These are phyloP conservation scores for Prionchulus punctatus DNA, from an alignment of 2,888 invertebrate species.

Conservation along the genomic window DNA sequence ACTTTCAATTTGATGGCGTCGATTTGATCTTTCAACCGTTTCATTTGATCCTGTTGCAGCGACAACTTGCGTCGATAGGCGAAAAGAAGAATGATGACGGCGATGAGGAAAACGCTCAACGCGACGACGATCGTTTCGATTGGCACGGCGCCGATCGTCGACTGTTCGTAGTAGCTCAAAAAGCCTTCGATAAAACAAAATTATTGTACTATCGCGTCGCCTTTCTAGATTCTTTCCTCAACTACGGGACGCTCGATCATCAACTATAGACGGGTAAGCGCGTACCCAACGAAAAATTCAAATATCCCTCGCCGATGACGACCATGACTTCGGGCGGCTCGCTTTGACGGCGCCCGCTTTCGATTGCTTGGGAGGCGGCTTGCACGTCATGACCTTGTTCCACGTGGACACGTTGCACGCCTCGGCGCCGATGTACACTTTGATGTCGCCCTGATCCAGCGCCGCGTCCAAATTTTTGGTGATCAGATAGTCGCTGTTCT, in stretches of 20 bases:
- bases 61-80: slow-evolving; percentile 85
- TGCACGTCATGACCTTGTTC: slow-evolving; percentile 82
- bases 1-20: slow-evolving; percentile 31
- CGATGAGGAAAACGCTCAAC: slow-evolving; percentile 17
- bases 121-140: slow-evolving; percentile 20
- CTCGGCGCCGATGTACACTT: slow-evolving; percentile 29
- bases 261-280: no score
- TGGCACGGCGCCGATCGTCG: no score
- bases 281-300: not conserved
- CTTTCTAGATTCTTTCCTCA: no score
- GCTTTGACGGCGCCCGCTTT: no score
- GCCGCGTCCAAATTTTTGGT: slow-evolving; percentile 65
- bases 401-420: slow-evolving; percentile 92
- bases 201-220: no score
- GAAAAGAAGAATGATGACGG: slow-evolving; percentile 53
- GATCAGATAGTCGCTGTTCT: no score
- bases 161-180: no score
- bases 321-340: slow-evolving; percentile 26
- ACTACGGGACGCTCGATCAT: no score
- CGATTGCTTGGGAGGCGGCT: slow-evolving; percentile 70
- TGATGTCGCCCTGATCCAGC: slow-evolving; percentile 73
- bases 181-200: no score
- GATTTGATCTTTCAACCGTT: slow-evolving; percentile 83
- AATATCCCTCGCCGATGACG: slow-evolving; percentile 14
- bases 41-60: slow-evolving; percentile 84